Conservation (phyloP, 2,113 vertebrate species). For the Antechinus flavipes region DNA sequence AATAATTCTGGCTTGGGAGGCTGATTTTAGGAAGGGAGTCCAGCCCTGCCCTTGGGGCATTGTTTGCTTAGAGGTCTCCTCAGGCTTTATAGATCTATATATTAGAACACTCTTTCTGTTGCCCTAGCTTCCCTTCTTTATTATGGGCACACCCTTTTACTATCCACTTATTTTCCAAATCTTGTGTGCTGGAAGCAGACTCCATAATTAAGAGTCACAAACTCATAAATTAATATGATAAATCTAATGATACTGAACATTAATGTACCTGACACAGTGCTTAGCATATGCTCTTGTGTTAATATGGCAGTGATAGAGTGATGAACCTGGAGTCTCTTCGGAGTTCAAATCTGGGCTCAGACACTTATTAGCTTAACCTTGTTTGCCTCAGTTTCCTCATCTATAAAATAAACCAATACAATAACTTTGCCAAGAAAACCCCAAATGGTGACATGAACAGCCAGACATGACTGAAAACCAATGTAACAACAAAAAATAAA, state of each 20-base stretch:
- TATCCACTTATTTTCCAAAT: not conserved
- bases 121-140: not conserved
- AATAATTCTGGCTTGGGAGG: not conserved
- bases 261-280: not conserved
- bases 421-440: no score
- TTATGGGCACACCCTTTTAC: not conserved
- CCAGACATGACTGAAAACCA: not conserved
- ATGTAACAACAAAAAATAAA: not conserved
- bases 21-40: not conserved
- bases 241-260: not conserved
- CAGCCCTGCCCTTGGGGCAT: not conserved
- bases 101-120: not conserved
- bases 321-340: not conserved
- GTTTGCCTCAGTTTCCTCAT: no score
- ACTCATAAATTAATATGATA: not conserved
- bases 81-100: not conserved
- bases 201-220: not conserved
- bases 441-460: not conserved
- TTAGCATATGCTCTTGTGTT: not conserved
- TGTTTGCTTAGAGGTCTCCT: not conserved
- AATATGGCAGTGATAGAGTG: not conserved
- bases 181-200: not conserved
- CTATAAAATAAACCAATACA: no score
- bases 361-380: not conserved
- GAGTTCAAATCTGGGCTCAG: not conserved